Evolutionary conservation across 2,113 vertebrate species (phyloP).

Genomic region (Neogobius melanostomus): DNA sequence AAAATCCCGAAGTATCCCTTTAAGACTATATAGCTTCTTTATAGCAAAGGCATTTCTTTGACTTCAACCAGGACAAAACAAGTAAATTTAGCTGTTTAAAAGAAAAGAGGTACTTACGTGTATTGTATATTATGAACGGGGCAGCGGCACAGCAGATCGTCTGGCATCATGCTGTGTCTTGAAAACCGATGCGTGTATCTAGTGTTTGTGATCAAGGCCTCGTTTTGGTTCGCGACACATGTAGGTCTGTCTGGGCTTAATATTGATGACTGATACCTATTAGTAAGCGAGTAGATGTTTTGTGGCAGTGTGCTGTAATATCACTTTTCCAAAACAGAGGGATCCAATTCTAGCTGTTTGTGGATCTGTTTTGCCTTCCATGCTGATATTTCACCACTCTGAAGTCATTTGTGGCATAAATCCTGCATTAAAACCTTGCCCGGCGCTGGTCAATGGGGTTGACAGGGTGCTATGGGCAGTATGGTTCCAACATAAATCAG

Average conservation of each 20-base stretch:
- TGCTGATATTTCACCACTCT: conserved; percentile 54
- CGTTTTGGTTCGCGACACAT: conserved; percentile 72
- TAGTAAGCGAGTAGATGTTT: conserved; percentile 12
- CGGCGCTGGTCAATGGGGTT: conserved; percentile 59
- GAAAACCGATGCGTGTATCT: conserved; percentile 73
- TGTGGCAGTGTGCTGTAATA: neutral
- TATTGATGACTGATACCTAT: conserved; percentile 56
- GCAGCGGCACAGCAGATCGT: conserved; percentile 56
- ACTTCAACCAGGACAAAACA: conserved; percentile 41
- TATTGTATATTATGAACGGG: conserved; percentile 78
- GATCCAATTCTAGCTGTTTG: conserved; percentile 18
- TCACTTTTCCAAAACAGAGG: conserved; percentile 9
- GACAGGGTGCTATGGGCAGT: conserved; percentile 44
- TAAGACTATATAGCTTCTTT: too few species aligned
- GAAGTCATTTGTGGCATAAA: conserved; percentile 71
- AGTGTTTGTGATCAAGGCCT: conserved; percentile 57
- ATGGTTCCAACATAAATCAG: conserved; percentile 73
- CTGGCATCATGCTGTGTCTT: conserved; percentile 53
- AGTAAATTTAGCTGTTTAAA: conserved; percentile 61
- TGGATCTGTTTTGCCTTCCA: conserved; percentile 39
- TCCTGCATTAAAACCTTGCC: conserved; percentile 68
- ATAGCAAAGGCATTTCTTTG: conserved; percentile 62
- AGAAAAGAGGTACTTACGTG: conserved; percentile 71
- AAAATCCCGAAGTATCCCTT: too few species aligned
- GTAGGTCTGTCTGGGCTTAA: conserved; percentile 56